Conservation (phyloP, 2,113 vertebrate genomes). For the Alligator sinensis region DNA sequence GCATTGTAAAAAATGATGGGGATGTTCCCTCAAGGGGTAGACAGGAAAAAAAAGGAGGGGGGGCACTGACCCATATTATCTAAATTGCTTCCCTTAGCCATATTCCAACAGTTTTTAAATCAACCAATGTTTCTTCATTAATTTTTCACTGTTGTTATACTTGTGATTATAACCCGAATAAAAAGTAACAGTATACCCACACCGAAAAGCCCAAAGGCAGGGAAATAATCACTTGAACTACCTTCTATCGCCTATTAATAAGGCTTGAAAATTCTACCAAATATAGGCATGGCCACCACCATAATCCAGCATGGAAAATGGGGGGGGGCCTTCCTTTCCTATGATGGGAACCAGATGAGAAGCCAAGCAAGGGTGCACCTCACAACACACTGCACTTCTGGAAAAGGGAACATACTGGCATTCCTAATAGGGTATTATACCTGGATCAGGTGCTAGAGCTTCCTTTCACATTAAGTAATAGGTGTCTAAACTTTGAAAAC, state of each 20-base stretch:
- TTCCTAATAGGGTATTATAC: not conserved
- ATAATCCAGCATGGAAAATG: not conserved
- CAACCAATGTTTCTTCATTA: too few species aligned
- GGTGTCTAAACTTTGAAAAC: not conserved
- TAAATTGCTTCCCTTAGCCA: too few species aligned
- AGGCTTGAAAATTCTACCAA: not conserved
- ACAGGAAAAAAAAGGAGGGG: too few species aligned
- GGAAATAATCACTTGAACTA: not conserved
- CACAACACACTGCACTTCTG: not conserved
- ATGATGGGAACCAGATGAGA: too few species aligned
- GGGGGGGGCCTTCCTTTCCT: rapidly evolving
- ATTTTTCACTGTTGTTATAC: too few species aligned
- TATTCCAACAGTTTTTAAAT: too few species aligned
- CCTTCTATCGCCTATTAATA: not conserved
- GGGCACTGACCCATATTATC: too few species aligned
- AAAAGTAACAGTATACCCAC: rapidly evolving
- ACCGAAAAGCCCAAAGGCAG: not conserved
- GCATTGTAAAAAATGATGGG: not conserved
- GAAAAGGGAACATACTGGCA: not conserved
- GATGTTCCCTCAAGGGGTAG: not conserved
- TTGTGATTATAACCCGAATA: not conserved
- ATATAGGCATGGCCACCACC: not conserved
- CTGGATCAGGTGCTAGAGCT: not conserved
- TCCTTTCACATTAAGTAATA: not conserved
- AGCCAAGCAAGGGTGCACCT: too few species aligned